Evolutionary conservation across 1,140 invertebrate species (phyloP).

Genomic region (Zeugodacus cucurbitae): DNA sequence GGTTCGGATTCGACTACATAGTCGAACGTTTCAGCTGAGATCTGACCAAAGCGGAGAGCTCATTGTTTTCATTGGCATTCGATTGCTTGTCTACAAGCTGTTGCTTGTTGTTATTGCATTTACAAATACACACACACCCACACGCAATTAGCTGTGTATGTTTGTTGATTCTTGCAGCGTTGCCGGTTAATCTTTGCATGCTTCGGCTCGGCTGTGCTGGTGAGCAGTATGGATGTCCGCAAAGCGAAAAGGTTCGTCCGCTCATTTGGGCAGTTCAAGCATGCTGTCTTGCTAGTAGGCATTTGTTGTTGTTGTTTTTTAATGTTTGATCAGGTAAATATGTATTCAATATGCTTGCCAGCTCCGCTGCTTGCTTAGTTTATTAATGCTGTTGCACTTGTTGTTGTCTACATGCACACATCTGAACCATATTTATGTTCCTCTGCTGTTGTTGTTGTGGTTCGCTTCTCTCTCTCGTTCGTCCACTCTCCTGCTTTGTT

Average conservation of each 20-base stretch:
- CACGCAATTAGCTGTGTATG: background rate
- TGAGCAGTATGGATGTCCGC: background rate
- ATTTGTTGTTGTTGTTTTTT: too few species aligned
- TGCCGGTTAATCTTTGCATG: background rate
- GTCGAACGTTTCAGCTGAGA: background rate
- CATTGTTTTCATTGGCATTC: background rate
- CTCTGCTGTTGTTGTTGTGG: background rate
- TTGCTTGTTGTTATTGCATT: background rate
- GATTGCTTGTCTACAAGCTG: background rate
- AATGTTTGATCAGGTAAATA: too few species aligned
- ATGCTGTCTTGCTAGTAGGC: background rate
- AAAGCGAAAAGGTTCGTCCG: background rate
- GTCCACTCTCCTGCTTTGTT: background rate
- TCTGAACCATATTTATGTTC: background rate
- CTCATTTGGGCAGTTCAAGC: background rate
- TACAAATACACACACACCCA: background rate
- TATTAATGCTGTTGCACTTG: too few species aligned
- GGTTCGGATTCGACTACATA: constrained; percentile 4
- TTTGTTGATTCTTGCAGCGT: background rate
- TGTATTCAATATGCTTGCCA: too few species aligned
- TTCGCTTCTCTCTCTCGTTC: background rate
- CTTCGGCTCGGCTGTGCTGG: background rate
- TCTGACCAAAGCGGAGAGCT: constrained; percentile 5
- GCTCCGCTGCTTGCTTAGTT: too few species aligned
- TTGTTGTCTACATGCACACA: too few species aligned